A percentile compares a stretch with the other conserved stretches of the same genome.
Evolutionary conservation across 1,140 invertebrate genomes (phyloP).

Genomic region (Calosoma granatense): DNA sequence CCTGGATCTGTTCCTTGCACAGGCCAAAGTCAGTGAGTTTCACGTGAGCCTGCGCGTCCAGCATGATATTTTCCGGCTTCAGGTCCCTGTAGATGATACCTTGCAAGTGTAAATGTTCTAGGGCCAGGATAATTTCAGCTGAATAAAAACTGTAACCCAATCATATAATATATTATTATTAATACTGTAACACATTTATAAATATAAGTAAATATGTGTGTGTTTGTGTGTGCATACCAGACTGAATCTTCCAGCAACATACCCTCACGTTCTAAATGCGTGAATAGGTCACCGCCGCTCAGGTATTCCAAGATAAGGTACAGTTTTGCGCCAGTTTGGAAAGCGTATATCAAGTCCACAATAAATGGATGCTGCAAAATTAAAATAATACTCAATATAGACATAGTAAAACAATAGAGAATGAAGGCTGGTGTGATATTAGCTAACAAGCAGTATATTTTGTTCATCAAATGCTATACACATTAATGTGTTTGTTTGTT

Average conservation of each 20-base stretch:
- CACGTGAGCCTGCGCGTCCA: conserved; percentile 91
- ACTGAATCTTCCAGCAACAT: conserved; percentile 97
- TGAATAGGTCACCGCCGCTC: conserved; percentile 96
- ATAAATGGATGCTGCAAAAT: conserved; percentile 92
- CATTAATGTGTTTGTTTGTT: too few relatives aligned
- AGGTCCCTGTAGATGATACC: conserved; percentile 98
- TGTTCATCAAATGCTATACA: too few relatives aligned
- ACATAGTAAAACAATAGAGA: background rate
- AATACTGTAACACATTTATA: background rate
- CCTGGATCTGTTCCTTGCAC: conserved; percentile 96
- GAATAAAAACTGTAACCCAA: conserved; percentile 84
- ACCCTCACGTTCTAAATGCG: conserved; percentile 94
- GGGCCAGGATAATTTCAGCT: conserved; percentile 92
- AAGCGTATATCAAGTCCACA: conserved; percentile 97
- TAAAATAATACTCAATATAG: conserved; percentile 22
- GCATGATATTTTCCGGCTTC: conserved; percentile 96
- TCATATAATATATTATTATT: background rate
- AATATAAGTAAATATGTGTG: background rate
- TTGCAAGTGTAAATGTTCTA: conserved; percentile 92
- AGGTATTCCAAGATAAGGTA: conserved; percentile 98
- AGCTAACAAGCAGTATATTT: too few relatives aligned
- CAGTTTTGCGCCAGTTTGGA: conserved; percentile 96
- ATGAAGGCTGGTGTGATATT: too few relatives aligned
- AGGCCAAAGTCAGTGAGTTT: conserved; percentile 98
- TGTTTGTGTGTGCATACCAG: conserved; percentile 52